Evolutionary conservation across 1,140 invertebrate genomes (phyloP), one percentile per base, ranked within the genome.

Genomic region (Drosophila pseudoobscura): DNA sequence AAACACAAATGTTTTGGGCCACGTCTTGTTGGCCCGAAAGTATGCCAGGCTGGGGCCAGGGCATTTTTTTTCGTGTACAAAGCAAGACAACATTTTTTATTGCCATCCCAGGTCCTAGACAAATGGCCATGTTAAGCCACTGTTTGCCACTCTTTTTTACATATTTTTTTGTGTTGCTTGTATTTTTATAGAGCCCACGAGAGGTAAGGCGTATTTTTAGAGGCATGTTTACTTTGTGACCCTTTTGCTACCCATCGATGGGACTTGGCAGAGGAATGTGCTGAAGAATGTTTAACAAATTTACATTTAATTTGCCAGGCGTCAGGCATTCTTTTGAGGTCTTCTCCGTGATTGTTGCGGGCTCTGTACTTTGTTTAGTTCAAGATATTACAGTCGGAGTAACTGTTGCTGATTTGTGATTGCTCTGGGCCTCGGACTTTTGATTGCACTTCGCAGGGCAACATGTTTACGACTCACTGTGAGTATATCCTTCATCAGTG

Each of bases 1-100:
- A 69, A 69, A 69, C 65, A 69, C 5, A 69, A 69, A 43, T 55
- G 50, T 69, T 49, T 65, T 56, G 41, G 31, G 43, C 50, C 65
- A 69, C 63, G 65, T 66, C 63, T 26, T 68, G 29, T 26, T 45
- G 50, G 26, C 62, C 17, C 22, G 44, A 61, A 61, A 61, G 59
- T 61, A 44, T 61, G 29, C 51, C 9, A 22, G 39, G 11, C 46
- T 35, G 3, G 9, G 9, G 31, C 3, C 9, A 35, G 31, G 31
- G 31, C 31, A 35, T 3, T 26, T 64, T 51, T 63, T 44, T 26
- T 24, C 31, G 29, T 52, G 1, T 29, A 13, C 6, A 22, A 68
- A 39, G 22, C 35, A 56, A 68, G 44, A 44, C 43, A 68, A 47
- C 44, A 56, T 69, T 68, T 68, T 39, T 69, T 69, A 65, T 69